These are phyloP conservation scores for Mugil cephalus DNA, from an alignment of 2,113 vertebrate genomes.

Conservation along the genomic window DNA sequence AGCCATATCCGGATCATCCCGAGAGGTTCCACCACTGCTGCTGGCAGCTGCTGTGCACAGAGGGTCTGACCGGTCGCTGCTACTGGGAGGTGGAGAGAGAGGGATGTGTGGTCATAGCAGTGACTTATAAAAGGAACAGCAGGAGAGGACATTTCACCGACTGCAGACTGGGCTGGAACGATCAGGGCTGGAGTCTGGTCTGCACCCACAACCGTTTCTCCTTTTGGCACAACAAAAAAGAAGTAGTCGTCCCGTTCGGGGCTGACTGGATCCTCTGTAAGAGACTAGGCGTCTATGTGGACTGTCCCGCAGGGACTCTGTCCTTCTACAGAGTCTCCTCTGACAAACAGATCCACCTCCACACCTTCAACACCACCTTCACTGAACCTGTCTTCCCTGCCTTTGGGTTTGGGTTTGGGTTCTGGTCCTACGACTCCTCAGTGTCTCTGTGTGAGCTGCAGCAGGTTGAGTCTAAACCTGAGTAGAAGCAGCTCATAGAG, in stretches of 20 bases:
- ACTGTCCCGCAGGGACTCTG: conserved; percentile 15
- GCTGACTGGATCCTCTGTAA: no score
- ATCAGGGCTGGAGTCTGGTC: conserved; percentile 27
- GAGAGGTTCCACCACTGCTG: conserved; percentile 22
- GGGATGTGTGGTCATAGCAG: conserved; percentile 12
- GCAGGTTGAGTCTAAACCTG: neutral
- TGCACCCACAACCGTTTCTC: neutral
- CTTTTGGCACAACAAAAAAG: conserved; percentile 35
- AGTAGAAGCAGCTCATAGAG: neutral
- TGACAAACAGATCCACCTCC: neutral
- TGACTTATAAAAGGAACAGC: conserved; percentile 15
- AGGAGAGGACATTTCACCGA: conserved; percentile 15
- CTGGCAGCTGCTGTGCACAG: conserved; percentile 25
- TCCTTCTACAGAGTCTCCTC: conserved; percentile 17
- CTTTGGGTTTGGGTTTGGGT: conserved; percentile 25
- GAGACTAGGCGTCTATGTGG: conserved; percentile 25
- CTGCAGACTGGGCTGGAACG: conserved; percentile 26
- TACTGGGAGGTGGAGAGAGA: conserved; percentile 35
- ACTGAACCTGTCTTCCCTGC: conserved; percentile 9
- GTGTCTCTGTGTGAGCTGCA: conserved; percentile 10
- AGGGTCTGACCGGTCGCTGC: conserved; percentile 1
- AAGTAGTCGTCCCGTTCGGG: neutral
- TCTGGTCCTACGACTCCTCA: conserved; percentile 14
- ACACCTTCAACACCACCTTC: conserved; percentile 31
- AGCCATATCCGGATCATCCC: conserved; percentile 16